Evolutionary conservation across 1,140 invertebrate genomes (phyloP).

Genomic region (Matsumurasca onukii): DNA sequence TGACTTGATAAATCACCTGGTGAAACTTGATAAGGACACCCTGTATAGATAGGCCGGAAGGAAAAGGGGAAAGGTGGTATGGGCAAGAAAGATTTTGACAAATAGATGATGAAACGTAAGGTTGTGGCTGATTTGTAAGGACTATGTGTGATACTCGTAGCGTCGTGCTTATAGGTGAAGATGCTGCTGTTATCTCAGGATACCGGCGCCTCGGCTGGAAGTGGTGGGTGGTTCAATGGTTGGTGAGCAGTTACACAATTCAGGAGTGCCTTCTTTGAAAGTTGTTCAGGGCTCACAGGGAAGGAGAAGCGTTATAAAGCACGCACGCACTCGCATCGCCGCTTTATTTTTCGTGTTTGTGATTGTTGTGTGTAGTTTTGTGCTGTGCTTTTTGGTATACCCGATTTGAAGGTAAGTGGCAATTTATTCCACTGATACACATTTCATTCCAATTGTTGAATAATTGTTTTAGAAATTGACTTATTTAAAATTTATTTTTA

Average conservation of each 20-base stretch:
- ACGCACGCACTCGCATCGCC: neutral
- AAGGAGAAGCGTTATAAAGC: constrained; percentile 8
- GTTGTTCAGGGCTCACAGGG: constrained; percentile 5
- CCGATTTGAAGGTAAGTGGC: neutral
- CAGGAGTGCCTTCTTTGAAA: constrained; percentile 8
- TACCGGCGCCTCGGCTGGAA: no score
- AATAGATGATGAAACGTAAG: no score
- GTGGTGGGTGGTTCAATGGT: neutral
- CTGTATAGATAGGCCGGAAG: no score
- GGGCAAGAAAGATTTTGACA: no score
- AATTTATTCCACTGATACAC: neutral
- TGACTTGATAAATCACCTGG: no score
- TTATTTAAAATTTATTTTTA: neutral
- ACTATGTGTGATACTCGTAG: no score
- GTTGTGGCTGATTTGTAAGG: no score
- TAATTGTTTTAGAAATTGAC: neutral
- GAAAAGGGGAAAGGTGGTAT: no score
- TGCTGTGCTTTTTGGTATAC: neutral
- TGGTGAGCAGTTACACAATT: neutral
- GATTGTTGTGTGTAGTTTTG: neutral
- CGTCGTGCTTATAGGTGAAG: no score
- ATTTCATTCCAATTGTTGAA: neutral
- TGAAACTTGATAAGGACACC: no score
- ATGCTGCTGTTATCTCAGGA: no score
- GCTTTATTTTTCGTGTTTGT: constrained; percentile 10